Base-by-base conservation (phyloP, 1,140 invertebrate genomes). In the Platyscapa corneri region DNA sequence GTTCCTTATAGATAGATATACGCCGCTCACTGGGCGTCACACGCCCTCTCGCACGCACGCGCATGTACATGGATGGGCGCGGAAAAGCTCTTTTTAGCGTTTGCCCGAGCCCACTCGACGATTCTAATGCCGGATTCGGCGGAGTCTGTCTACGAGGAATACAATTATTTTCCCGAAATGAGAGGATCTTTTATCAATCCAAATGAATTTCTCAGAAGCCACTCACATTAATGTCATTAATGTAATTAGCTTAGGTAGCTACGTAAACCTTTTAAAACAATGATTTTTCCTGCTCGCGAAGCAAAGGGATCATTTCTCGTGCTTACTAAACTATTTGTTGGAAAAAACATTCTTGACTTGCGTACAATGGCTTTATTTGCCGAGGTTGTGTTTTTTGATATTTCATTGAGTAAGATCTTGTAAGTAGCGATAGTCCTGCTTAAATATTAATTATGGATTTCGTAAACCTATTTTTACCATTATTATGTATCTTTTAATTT, bases 11-110 rank as follows among this genome's bases (percentile, higher is more conserved):
- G 42, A 46, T 12, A 46, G 42, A 27, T 78, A 75, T 39, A 72
- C 27, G 23, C 16, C 39, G 78, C 34, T 64, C n/a, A 67, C 56
- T 46, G 72, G 39, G 60, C 34, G 60, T 64, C 27, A 46, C 72
- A 46, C 72, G 42, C 42, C 27, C 42, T 27, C 72, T 1, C 23
- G 16, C 64, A 76, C 56, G 46, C 56, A 83, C 20, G 30, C 64
- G 34, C 23, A 27, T 14, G 56, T 10, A 42, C 37, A 49, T 34
- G 18, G 3, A 20, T 18, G 20, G 34, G 37, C 34, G 3, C n/a
- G 82, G 72, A 77, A 83, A 83, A 83, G 49, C 56, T 77, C 64
- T 65, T 46, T 27, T 60, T 70, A 39, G 53, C n/a, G 39, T 34
- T 72, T 39, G 67, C 18, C n/a, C 23, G 27, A 3, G 65, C 14